These are phyloP conservation scores for Ptilonorhynchus violaceus DNA, from an alignment of 2,113 vertebrate species.

Conservation along the genomic window DNA sequence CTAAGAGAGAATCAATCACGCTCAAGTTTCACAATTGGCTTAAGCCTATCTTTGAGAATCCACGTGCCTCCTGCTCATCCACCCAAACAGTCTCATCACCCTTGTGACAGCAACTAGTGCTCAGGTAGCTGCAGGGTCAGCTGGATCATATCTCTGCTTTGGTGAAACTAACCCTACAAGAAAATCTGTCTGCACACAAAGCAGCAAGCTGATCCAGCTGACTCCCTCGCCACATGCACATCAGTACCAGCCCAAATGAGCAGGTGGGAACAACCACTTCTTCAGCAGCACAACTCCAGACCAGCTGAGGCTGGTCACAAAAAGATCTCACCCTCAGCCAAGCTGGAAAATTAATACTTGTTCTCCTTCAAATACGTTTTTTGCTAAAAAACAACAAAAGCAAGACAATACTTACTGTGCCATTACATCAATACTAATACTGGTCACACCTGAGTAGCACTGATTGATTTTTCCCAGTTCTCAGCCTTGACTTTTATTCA, in stretches of 20 bases:
- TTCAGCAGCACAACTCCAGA: neutral
- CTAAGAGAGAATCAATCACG: rapidly evolving
- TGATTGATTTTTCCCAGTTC: neutral
- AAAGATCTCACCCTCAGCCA: neutral
- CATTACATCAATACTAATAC: neutral
- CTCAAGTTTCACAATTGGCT: neutral
- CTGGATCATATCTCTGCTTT: neutral
- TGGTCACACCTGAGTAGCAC: neutral
- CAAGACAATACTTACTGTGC: neutral
- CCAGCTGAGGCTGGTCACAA: neutral
- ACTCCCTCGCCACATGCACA: rapidly evolving
- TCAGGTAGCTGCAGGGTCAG: neutral
- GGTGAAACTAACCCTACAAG: neutral
- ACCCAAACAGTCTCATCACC: neutral
- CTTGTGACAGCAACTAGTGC: neutral
- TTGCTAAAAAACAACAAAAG: neutral
- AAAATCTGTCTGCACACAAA: neutral
- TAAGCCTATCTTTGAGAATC: neutral
- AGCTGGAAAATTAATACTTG: neutral
- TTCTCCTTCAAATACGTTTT: neutral
- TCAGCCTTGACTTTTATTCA: neutral
- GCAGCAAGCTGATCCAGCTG: neutral
- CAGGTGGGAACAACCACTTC: neutral
- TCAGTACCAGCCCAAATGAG: neutral
- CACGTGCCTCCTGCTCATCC: rapidly evolving